phyloP scores from a whole-genome alignment of 1,140 invertebrate species.

The Ostrea denselamellosa region DNA sequence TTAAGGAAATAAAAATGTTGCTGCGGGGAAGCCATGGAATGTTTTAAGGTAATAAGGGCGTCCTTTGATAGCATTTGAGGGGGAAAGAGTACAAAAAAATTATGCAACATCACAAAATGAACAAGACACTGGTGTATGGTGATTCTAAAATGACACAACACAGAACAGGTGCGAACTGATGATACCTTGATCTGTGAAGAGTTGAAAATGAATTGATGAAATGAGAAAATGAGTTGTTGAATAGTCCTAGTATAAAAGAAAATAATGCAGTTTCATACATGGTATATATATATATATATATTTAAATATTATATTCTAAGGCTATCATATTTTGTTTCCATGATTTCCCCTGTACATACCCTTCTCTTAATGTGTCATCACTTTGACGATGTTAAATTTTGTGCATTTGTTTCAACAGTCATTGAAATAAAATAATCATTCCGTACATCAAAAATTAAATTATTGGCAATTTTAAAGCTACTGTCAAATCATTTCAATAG shows the following conservation, averaged over 20 bases:
- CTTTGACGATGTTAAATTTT: neutral
- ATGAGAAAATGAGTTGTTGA: neutral
- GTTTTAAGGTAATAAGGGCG: neutral
- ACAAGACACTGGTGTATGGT: neutral
- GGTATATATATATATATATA: too few relatives aligned
- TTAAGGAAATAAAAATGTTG: too few relatives aligned
- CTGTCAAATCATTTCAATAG: neutral
- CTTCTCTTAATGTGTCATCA: neutral
- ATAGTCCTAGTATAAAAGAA: neutral
- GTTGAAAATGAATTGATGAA: conserved; percentile 15
- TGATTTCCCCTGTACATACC: neutral
- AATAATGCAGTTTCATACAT: neutral
- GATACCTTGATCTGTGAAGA: neutral
- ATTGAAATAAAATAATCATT: neutral
- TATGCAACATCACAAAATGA: neutral
- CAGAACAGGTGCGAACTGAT: too few relatives aligned
- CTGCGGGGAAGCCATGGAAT: too few relatives aligned
- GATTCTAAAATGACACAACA: too few relatives aligned
- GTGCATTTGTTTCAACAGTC: neutral
- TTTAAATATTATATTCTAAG: too few relatives aligned
- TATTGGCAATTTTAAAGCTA: neutral
- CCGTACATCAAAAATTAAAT: neutral
- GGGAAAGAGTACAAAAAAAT: neutral
- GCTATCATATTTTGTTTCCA: too few relatives aligned
- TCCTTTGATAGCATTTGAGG: too few relatives aligned